phyloP scores from a whole-genome alignment of 1,140 invertebrate species.

The Bombus picipes region DNA sequence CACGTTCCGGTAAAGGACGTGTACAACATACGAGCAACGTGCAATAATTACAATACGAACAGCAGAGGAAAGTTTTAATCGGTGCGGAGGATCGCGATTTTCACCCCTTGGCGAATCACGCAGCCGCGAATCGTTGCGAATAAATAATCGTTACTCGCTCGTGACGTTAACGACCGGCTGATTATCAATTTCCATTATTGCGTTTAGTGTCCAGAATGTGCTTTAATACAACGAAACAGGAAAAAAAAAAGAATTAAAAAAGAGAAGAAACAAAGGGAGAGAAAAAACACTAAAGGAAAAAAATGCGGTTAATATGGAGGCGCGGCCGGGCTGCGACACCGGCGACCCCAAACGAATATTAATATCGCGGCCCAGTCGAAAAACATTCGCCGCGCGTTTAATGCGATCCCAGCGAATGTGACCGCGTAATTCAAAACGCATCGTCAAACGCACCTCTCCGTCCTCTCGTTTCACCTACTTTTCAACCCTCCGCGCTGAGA shows the following conservation, averaged over 20 bases:
- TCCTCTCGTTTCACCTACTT: background rate
- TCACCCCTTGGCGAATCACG: slow-evolving; percentile 7
- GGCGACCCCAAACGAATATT: slow-evolving; percentile 75
- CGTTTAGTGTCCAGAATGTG: slow-evolving; percentile 26
- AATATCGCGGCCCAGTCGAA: slow-evolving; percentile 81
- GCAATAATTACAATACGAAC: no score
- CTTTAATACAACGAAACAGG: slow-evolving; percentile 21
- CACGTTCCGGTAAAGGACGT: background rate
- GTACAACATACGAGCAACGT: background rate
- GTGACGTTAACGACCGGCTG: slow-evolving; percentile 28
- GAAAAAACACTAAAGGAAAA: background rate
- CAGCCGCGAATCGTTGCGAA: slow-evolving; percentile 23
- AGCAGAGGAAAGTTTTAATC: background rate
- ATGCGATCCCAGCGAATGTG: slow-evolving; percentile 77
- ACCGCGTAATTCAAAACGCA: slow-evolving; percentile 58
- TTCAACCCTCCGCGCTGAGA: no score
- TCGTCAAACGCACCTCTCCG: background rate
- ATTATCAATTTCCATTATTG: slow-evolving; percentile 54
- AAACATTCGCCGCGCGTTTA: slow-evolving; percentile 80
- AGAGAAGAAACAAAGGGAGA: background rate
- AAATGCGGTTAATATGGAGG: slow-evolving; percentile 29
- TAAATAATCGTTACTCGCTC: slow-evolving; percentile 21
- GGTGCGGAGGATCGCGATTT: background rate
- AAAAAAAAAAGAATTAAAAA: background rate
- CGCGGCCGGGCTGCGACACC: slow-evolving; percentile 17